Conservation (phyloP, 2,888 invertebrate species). For the Conomelus anceps region DNA sequence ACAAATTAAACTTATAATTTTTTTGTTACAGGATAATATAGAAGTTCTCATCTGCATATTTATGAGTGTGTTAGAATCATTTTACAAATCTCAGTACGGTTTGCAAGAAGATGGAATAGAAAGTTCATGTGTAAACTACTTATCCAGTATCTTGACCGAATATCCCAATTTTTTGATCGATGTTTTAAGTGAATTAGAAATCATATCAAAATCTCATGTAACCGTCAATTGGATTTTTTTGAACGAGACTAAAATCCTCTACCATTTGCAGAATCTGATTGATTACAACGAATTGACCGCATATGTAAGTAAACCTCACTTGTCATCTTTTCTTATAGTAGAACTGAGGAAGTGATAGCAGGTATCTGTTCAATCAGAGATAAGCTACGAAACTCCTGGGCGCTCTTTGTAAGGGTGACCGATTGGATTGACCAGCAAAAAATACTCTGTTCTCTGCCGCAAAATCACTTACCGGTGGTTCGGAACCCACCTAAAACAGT, state of each 20-base stretch:
- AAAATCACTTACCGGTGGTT: too few relatives aligned
- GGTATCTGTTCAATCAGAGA: too few relatives aligned
- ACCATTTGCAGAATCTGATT: background rate
- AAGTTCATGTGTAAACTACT: background rate
- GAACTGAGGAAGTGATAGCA: too few relatives aligned
- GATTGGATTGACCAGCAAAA: too few relatives aligned
- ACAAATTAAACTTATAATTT: background rate
- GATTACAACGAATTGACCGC: background rate
- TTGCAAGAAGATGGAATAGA: too few relatives aligned
- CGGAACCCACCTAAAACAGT: too few relatives aligned
- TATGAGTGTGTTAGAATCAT: background rate
- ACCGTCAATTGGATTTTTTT: background rate
- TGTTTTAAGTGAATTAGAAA: background rate
- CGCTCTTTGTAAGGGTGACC: too few relatives aligned
- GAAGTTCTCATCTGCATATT: background rate
- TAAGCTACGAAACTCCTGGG: too few relatives aligned
- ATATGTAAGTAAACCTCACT: too few relatives aligned
- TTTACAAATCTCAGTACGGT: too few relatives aligned
- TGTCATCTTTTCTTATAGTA: too few relatives aligned
- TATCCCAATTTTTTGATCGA: background rate
- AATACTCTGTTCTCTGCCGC: too few relatives aligned
- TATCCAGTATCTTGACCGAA: background rate
- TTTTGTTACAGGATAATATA: background rate
- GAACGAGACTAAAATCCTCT: background rate
- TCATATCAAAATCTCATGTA: background rate